Base-by-base conservation (phyloP, 2,888 invertebrate genomes). In the Lithophane semibrunnea region DNA sequence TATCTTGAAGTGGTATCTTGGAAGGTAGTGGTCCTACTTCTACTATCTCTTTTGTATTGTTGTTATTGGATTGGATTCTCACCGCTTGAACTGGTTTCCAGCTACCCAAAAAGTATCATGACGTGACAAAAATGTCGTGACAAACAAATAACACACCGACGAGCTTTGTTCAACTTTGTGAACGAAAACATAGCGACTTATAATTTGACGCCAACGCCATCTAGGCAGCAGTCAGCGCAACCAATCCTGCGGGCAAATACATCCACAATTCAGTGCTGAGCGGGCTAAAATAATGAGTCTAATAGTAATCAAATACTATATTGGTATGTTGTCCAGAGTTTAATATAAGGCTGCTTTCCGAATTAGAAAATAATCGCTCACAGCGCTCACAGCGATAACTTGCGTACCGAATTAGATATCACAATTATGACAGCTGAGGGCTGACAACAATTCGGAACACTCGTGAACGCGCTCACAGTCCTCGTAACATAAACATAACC, bases 141-240 rank as follows among this genome's bases (percentile, higher is more conserved):
- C 0, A 42, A 9, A 42, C 8, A 0, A 9, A 44, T 9, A 9
- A 65, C 18, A 18, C 47, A 3, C 7, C 24, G 10, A 5, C 16
- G n/a, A 47, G 3, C 18, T 65, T 44, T 16, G 3, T 4, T 44
- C n/a, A 16, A 64, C 64, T n/a, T 64, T 44, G 42, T 16, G 42
- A 64, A 44, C 44, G n/a, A 44, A 64, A 64, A 10, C 47, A 65
- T 65, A 47, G 65, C 24, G 47, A 66, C 18, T 18, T 66, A 18
- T 66, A 24, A 66, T 47, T 66, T 47, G 24, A 66, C 24, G 12
- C 47, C 10, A 66, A 24, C 65, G 47, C 47, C 65, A 66, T 47
- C 65, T 66, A 66, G 24, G 24, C 10, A 66, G 47, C 18, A 10
- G 24, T 18, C 18, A 10, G 18, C 24, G 9, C 4, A 2, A 9